phyloP scores from a whole-genome alignment of 2,888 invertebrate species.

The Tethea ocularis region DNA sequence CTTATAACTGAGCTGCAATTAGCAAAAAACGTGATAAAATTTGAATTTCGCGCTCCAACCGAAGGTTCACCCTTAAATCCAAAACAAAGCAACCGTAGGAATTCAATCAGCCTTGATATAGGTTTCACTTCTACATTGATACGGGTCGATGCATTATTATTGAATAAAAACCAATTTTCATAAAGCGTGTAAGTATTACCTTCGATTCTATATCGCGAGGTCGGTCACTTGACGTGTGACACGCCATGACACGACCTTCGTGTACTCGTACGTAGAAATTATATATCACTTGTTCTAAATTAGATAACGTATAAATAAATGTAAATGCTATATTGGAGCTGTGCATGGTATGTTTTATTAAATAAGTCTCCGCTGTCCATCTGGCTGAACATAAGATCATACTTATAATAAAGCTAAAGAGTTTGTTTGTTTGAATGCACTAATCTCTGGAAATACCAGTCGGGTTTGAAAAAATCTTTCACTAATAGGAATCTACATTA shows the following conservation, averaged over 20 bases:
- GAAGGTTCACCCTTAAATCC: too few relatives aligned
- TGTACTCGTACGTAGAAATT: neutral
- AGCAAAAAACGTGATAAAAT: too few relatives aligned
- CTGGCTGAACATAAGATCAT: too few relatives aligned
- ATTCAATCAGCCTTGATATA: neutral
- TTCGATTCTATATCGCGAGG: neutral
- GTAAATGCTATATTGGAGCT: neutral
- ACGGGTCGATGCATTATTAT: neutral
- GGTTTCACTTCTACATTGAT: neutral
- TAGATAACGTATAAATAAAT: neutral
- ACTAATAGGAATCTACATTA: too few relatives aligned
- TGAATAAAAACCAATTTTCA: conserved; percentile 1
- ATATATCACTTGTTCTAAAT: neutral
- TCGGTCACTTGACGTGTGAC: neutral
- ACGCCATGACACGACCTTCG: neutral
- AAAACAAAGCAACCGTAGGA: too few relatives aligned
- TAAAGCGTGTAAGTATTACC: neutral
- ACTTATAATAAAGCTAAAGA: too few relatives aligned
- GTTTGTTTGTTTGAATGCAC: too few relatives aligned
- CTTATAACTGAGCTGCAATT: too few relatives aligned
- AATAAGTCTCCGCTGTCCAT: too few relatives aligned
- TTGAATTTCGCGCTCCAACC: too few relatives aligned
- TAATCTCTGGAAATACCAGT: too few relatives aligned
- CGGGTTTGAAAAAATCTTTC: too few relatives aligned
- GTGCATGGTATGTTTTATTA: neutral